Evolutionary conservation across 2,113 vertebrate genomes (phyloP).

Genomic region (human): GRCh38 chr21:15401501-15402000

Average conservation of each 20-base stretch:
- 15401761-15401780: constrained; percentile 20
- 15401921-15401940: background rate
- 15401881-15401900: background rate
- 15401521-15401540: background rate
- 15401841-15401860: background rate
- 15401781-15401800: constrained; percentile 33
- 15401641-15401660: background rate
- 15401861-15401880: background rate
- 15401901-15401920: background rate
- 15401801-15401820: constrained; percentile 19
- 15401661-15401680: background rate
- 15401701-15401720: background rate
- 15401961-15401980: background rate
- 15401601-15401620: background rate
- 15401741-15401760: background rate
- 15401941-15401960: background rate
- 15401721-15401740: background rate
- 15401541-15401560: background rate
- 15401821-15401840: background rate
- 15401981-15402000: background rate
- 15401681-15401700: background rate
- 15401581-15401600: background rate
- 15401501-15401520: background rate
- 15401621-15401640: background rate
- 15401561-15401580: background rate